Evolutionary conservation across 2,888 invertebrate species (phyloP).

Genomic region (Chloromyia formosa): DNA sequence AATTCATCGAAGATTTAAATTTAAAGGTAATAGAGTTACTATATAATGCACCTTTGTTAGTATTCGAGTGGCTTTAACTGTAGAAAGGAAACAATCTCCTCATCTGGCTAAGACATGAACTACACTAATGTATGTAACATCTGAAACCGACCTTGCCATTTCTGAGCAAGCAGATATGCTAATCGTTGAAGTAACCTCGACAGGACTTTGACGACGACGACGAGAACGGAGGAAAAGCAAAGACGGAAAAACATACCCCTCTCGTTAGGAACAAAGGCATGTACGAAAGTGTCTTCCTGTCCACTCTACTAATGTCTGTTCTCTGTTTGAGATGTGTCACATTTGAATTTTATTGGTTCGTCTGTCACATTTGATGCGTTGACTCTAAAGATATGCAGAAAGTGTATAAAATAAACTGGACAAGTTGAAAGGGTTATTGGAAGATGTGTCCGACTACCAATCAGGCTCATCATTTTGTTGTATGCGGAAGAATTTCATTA

Average conservation of each 20-base stretch:
- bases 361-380: constrained; percentile 16
- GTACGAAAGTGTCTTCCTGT: neutral
- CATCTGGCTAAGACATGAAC: no score
- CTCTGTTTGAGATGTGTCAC: constrained; percentile 38
- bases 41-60: no score
- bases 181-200: neutral
- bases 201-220: neutral
- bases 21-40: no score
- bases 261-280: neutral
- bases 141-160: no score
- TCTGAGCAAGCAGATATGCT: constrained; percentile 1
- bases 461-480: neutral
- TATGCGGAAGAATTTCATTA: neutral
- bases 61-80: no score
- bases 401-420: neutral
- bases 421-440: neutral
- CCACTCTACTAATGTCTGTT: constrained; percentile 8
- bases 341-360: constrained; percentile 46
- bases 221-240: neutral
- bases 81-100: no score
- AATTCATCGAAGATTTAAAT: no score
- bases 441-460: neutral
- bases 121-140: no score
- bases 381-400: constrained; percentile 37
- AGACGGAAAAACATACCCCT: neutral